A percentile compares a stretch with the other conserved stretches of the same genome.
Evolutionary conservation across 64 coral and sea anemone genomes (phyloP).

Genomic region (Pocillopora verrucosa): DNA sequence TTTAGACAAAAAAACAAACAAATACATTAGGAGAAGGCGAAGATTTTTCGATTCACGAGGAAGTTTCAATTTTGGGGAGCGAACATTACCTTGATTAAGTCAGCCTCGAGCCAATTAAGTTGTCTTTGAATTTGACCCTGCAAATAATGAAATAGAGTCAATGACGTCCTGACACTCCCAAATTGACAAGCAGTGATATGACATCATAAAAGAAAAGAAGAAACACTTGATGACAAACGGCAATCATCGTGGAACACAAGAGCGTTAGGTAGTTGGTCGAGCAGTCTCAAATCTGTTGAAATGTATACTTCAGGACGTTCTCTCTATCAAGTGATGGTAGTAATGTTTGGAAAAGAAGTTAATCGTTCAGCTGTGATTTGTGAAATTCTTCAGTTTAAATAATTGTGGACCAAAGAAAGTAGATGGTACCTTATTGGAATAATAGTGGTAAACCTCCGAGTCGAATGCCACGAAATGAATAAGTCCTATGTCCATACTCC

Average conservation of each 20-base stretch:
- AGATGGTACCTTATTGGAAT: conserved; percentile 50
- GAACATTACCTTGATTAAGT: conserved; percentile 66
- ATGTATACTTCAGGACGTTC: too few species aligned
- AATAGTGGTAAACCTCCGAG: conserved; percentile 80
- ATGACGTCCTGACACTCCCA: background rate
- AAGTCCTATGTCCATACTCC: conserved; percentile 80
- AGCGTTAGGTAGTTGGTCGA: background rate
- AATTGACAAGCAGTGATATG: background rate
- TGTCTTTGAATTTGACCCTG: conserved; percentile 89
- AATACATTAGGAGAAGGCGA: background rate
- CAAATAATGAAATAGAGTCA: background rate
- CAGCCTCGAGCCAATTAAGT: conserved; percentile 83
- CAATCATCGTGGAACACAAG: too few species aligned
- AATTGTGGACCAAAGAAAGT: too few species aligned
- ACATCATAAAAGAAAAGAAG: background rate
- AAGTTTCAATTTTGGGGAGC: background rate
- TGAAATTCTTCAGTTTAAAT: too few species aligned
- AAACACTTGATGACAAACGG: too few species aligned
- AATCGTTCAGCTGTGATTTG: too few species aligned
- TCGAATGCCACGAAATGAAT: conserved; percentile 94
- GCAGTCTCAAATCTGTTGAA: background rate
- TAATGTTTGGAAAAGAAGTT: too few species aligned
- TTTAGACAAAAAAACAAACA: background rate
- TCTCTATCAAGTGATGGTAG: too few species aligned
- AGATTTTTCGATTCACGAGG: background rate